Evolutionary conservation across 1,140 invertebrate species (phyloP).

Genomic region (Zaprionus gabonicus): DNA sequence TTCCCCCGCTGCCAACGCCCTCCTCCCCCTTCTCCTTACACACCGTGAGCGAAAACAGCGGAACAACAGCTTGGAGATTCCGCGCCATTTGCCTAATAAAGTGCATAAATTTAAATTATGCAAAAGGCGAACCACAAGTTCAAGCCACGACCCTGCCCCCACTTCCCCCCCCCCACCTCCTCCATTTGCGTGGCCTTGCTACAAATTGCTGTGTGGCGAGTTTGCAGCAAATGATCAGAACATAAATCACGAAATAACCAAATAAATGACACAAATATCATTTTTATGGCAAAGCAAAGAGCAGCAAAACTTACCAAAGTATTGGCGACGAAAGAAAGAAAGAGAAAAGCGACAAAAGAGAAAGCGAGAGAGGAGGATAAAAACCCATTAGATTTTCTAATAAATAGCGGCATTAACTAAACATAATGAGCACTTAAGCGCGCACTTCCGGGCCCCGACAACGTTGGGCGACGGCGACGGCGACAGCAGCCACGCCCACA

Average conservation of each 20-base stretch:
- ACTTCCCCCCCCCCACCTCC: too few species aligned
- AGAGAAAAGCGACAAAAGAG: not conserved
- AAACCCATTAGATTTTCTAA: constrained; percentile 71
- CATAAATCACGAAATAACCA: constrained; percentile 69
- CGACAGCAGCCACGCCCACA: constrained; percentile 17
- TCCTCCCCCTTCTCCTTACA: not conserved
- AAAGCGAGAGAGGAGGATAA: constrained; percentile 39
- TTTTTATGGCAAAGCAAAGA: constrained; percentile 48
- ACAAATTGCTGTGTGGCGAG: constrained; percentile 3
- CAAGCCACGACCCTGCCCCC: not conserved
- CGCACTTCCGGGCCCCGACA: constrained; percentile 58
- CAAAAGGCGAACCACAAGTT: constrained; percentile 46
- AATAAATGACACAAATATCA: constrained; percentile 70
- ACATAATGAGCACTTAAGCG: constrained; percentile 73
- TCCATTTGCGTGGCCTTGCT: not conserved
- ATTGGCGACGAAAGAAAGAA: not conserved
- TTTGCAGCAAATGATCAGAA: constrained; percentile 50
- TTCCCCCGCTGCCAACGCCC: too few species aligned
- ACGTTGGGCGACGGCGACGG: not conserved
- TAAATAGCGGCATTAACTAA: constrained; percentile 71
- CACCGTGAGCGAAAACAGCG: not conserved
- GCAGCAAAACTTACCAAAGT: not conserved
- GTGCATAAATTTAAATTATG: constrained; percentile 70
- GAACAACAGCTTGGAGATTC: constrained; percentile 7
- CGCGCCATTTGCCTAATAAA: constrained; percentile 52